A percentile compares a stretch with the other conserved stretches of the same genome.
These are phyloP conservation scores for Caenorhabditis sp. DNA, from an alignment of 2,888 invertebrate genomes.

Conservation along the genomic window DNA sequence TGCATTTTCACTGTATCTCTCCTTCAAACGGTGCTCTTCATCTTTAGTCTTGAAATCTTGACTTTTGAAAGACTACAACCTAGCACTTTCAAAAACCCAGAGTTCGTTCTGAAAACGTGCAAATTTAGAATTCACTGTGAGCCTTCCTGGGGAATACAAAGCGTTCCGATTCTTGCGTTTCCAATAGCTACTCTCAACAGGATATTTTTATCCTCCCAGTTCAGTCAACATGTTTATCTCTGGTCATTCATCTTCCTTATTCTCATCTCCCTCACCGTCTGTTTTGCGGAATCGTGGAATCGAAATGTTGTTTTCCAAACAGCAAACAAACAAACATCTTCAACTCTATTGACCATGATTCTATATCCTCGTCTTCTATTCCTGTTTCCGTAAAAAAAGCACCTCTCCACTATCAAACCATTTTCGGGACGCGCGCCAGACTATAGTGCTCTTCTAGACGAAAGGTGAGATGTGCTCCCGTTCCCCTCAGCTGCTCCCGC, in stretches of 20 bases:
- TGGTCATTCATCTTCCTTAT: slow-evolving; percentile 1
- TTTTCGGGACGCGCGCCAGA: background rate
- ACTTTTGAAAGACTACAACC: too few species aligned
- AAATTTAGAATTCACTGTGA: too few species aligned
- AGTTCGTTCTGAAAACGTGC: background rate
- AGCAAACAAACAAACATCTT: slow-evolving; percentile 64
- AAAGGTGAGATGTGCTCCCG: slow-evolving; percentile 10
- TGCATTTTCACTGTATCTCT: too few species aligned
- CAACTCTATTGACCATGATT: slow-evolving; percentile 47
- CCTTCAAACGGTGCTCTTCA: too few species aligned
- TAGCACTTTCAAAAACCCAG: too few species aligned
- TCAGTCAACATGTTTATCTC: slow-evolving; percentile 43
- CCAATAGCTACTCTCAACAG: background rate
- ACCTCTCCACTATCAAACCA: slow-evolving; percentile 17
- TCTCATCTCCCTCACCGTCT: slow-evolving; percentile 10
- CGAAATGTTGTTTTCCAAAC: slow-evolving; percentile 54
- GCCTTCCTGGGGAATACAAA: too few species aligned
- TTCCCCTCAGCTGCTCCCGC: slow-evolving; percentile 2
- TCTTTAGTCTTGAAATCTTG: too few species aligned
- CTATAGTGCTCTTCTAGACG: slow-evolving; percentile 81
- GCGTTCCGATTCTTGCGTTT: too few species aligned
- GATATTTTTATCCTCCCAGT: slow-evolving; percentile 3
- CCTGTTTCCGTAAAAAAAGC: slow-evolving; percentile 35
- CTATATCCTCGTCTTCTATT: slow-evolving; percentile 26
- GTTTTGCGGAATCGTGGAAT: slow-evolving; percentile 15